These are phyloP conservation scores for Drosophila arizonae DNA, from an alignment of 1,140 invertebrate species.

Conservation along the genomic window DNA sequence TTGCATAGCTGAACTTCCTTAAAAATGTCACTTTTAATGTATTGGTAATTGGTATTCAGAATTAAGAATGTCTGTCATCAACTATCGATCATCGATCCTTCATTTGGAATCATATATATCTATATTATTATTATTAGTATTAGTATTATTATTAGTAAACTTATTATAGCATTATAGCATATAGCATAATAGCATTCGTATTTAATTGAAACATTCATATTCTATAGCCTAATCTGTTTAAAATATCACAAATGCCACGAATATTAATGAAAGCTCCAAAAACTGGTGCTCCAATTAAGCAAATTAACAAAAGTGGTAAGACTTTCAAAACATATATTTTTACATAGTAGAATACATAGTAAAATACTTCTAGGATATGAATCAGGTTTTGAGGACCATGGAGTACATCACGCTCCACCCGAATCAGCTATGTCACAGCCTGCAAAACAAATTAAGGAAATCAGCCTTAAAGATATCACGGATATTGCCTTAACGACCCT, in stretches of 20 bases:
- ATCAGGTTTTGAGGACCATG: conserved; percentile 16
- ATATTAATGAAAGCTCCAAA: neutral
- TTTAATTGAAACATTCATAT: neutral
- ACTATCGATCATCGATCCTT: too few species aligned
- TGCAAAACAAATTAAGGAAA: conserved; percentile 83
- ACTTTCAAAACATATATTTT: neutral
- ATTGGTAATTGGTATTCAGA: too few species aligned
- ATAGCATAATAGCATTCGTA: too few species aligned
- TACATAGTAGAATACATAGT: neutral
- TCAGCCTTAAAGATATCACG: conserved; percentile 88
- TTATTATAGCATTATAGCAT: too few species aligned
- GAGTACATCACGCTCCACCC: neutral
- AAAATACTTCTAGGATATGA: conserved; percentile 46
- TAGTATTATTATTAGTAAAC: too few species aligned
- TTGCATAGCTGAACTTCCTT: too few species aligned
- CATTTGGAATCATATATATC: too few species aligned
- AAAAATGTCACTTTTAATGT: too few species aligned
- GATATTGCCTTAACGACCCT: conserved; percentile 90
- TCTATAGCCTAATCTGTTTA: conserved; percentile 21
- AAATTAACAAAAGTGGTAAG: conserved; percentile 58
- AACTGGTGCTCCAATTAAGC: conserved; percentile 2
- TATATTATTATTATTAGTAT: too few species aligned
- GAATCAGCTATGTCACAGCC: conserved; percentile 10
- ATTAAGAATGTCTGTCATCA: too few species aligned
- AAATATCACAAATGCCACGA: conserved; percentile 6